Base-by-base conservation (phyloP, 1,140 invertebrate species). In the Palaemon carinicauda region DNA sequence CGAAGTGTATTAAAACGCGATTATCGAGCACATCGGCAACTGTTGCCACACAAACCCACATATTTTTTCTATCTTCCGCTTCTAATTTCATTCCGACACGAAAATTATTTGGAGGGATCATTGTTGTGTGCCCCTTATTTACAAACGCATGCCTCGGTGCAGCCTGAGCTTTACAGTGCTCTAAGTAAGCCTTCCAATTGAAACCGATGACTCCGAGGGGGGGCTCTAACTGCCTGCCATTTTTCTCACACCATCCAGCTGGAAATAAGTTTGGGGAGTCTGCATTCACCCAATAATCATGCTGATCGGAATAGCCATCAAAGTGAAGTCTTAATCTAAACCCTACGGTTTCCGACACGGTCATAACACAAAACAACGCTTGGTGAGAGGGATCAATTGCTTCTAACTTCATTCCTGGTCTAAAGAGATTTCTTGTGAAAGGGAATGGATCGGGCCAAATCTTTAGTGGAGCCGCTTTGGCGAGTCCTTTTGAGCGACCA, bases 271-370 rank as follows among this genome's bases (percentile, higher is more conserved):
- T 95, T 89, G 94, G 93, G 1, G 96, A 97, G 91, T 98, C 96
- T 0, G 96, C 95, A 92, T 98, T 98, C 15, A 95, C 94, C 97
- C 97, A 99, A 91, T 97, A 99, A 92, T 99, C 97, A 91, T 97
- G 97, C 90, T 95, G 94, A 87, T 96, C 95, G 0, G 96, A 94
- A 91, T 96, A 98, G 3, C 96, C 97, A 92, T 98, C 97, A 92
- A 99, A 98, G 91, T 97, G 96, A 7, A 99, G 92, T 81, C 96
- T 93, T 89, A 99, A 92, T 52, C 98, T 93, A 91, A 96, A 90
- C 88, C 93, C 94, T 89, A 94, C 94, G 71, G 96, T 94, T 92
- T 98, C 96, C 0, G 94, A 94, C 21, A 98, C 95, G 21, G 95
- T 96, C 31, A 97, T 93, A 31, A 97, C 96, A 91, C 97, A 98